Conservation (phyloP, 2,888 invertebrate species). For the Acanthosepion lycidas region DNA sequence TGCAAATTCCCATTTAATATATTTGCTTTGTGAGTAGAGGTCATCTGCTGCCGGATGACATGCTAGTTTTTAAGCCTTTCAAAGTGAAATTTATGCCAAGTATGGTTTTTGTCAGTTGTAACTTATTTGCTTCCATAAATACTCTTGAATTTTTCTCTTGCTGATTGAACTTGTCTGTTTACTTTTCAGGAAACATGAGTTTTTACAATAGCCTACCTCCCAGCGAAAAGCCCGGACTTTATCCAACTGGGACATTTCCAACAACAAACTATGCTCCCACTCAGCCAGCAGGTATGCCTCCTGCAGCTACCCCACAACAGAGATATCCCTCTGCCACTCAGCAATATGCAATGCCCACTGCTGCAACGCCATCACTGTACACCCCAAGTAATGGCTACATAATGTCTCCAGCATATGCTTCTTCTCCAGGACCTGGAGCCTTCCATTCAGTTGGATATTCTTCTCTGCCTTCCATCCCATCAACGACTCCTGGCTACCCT, state of each 20-base stretch:
- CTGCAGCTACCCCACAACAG: constrained; percentile 49
- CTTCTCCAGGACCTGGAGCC: constrained; percentile 49
- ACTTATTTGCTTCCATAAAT: too few species aligned
- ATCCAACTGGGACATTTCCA: constrained; percentile 53
- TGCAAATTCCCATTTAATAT: neutral
- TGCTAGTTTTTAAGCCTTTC: too few species aligned
- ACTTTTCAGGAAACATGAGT: constrained; percentile 49
- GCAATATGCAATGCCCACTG: constrained; percentile 49
- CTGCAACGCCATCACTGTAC: constrained; percentile 49
- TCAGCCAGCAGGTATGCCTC: constrained; percentile 51
- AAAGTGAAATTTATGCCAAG: too few species aligned
- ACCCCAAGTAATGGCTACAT: constrained; percentile 50
- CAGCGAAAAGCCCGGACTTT: constrained; percentile 54
- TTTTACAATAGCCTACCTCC: constrained; percentile 52
- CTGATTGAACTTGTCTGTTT: too few species aligned
- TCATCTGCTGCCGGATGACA: too few species aligned
- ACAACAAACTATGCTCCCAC: constrained; percentile 52
- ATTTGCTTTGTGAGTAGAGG: neutral
- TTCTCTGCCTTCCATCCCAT: constrained; percentile 49
- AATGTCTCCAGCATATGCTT: constrained; percentile 47
- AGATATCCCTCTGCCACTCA: constrained; percentile 49
- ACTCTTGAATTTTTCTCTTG: too few species aligned
- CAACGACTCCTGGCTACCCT: constrained; percentile 48
- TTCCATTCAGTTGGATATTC: constrained; percentile 49
- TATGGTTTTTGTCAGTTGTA: too few species aligned